Base-by-base conservation (phyloP, 2,888 invertebrate species). In the Capitulum mitella region DNA sequence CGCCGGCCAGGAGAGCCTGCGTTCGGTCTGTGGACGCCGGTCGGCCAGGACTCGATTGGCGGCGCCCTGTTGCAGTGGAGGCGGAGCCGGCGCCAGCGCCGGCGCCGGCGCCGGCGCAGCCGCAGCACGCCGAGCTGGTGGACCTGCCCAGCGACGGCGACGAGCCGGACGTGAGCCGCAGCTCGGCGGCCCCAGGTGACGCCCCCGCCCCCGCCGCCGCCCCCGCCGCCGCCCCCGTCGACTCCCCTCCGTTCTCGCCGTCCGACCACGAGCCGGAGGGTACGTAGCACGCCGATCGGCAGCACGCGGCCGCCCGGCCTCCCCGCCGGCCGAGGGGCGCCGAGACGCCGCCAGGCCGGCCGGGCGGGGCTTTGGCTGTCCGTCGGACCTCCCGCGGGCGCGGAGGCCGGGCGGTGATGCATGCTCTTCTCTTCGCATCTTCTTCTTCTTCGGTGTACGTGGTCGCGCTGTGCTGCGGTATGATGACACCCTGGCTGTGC, bases 81-180 rank as follows among this genome's bases (percentile, higher is more conserved):
- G 26, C 64, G 64, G 32, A 34, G 64, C 16, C 64, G 64, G n/a
- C n/a, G n/a, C n/a, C n/a, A n/a, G n/a, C n/a, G n/a, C n/a, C n/a
- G n/a, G n/a, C n/a, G n/a, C n/a, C n/a, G n/a, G n/a, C n/a, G n/a
- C n/a, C n/a, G n/a, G n/a, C n/a, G n/a, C n/a, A n/a, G n/a, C 64
- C 64, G 34, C 64, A 64, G 64, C 64, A 64, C 64, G 32, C 64
- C 34, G 64, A 77, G 54, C 51, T 32, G 5, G 46, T 76, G 16
- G 95, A 95, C 86, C 93, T 94, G 85, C 94, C 95, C 82, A 90
- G 95, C 84, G 96, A 96, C 86, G 96, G 95, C 80, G 95, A 96
- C 86, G 95, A 95, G 85, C 94, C 93, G 80, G 94, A 95, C 86
- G 92, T 93, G 81, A 94, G 94, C 85, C 92, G 82, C 77, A 81